Conservation (phyloP, 1,140 invertebrate genomes). For the Ips nitidus region DNA sequence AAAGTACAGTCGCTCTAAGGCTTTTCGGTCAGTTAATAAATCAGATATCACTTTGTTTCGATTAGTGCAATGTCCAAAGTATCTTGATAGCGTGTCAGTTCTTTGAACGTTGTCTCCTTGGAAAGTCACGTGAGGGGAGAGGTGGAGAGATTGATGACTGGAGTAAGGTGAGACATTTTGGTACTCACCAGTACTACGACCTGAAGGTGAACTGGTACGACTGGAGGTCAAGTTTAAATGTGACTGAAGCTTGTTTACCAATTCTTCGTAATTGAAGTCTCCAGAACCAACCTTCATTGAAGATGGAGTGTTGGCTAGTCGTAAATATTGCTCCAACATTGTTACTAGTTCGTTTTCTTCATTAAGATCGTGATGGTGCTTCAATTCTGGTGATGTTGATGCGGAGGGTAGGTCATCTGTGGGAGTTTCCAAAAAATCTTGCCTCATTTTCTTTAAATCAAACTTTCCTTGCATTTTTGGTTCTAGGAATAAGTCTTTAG, state of each 20-base stretch:
- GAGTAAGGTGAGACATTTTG: slow-evolving; percentile 25
- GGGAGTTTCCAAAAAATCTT: slow-evolving; percentile 61
- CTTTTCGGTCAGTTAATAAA: slow-evolving; percentile 68
- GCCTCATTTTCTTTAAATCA: slow-evolving; percentile 65
- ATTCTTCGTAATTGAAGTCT: slow-evolving; percentile 62
- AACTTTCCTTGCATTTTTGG: slow-evolving; percentile 62
- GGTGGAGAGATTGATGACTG: slow-evolving; percentile 3
- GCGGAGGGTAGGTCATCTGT: slow-evolving; percentile 21
- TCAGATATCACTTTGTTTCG: slow-evolving; percentile 69
- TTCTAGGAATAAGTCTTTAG: slow-evolving; percentile 57
- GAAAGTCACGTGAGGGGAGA: slow-evolving; percentile 44
- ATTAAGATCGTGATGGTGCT: slow-evolving; percentile 50
- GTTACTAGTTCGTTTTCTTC: slow-evolving; percentile 61
- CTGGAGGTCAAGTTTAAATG: slow-evolving; percentile 58
- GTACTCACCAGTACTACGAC: slow-evolving; percentile 24
- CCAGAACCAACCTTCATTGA: slow-evolving; percentile 54
- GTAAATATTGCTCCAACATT: slow-evolving; percentile 69
- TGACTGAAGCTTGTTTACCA: slow-evolving; percentile 65
- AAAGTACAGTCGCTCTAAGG: slow-evolving; percentile 71
- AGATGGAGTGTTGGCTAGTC: slow-evolving; percentile 32
- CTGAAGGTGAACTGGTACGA: slow-evolving; percentile 4
- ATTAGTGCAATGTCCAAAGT: slow-evolving; percentile 65
- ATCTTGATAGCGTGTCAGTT: slow-evolving; percentile 65
- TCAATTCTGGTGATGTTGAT: slow-evolving; percentile 5
- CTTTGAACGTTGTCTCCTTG: slow-evolving; percentile 63